Base-by-base conservation (phyloP, 2,888 invertebrate species). In the Tubulanus polymorphus region DNA sequence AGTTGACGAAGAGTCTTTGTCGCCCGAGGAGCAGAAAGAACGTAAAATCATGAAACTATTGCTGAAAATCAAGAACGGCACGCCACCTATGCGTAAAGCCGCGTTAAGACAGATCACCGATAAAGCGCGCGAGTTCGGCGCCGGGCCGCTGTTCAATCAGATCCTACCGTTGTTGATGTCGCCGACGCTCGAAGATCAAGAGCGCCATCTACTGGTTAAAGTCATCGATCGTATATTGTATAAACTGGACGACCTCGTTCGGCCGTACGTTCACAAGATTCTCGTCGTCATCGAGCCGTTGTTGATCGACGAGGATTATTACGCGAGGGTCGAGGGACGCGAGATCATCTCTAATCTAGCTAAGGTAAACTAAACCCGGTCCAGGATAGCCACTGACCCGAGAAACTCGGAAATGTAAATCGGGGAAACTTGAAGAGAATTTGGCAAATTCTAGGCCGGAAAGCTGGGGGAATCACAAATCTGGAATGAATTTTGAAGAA, bases 201-300 rank as follows among this genome's bases (percentile, higher is more conserved):
- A 99, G 78, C 86, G 99, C 27, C 99, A 99, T 85, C 85, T 99
- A 71, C 84, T 99, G 53, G 99, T 99, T 8, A 99, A 99, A 84
- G 95, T 96, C 53, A 99, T 99, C 70, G 99, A 99, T 82, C 85
- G 99, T 50, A 96, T 99, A 75, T 83, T 99, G 15, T 99, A 99
- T 82, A 99, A 99, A 80, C 81, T 99, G 67, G 99, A 99, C 73
- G 99, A 99, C 81, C 83, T 99, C 69, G 99, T 99, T 27, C 87
- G 99, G 61, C 99, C 99, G 0, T 99, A 99, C 73, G 99, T 99
- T 0, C 99, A 99, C 82, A 99, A 99, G 85, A 99, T 99, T 77
- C 85, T 99, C 62, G 99, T 99, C 18, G 99, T 99, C 3, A 99
- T 99, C 77, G 99, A 99, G 81, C 99, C 99, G 0, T 82, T 99